Evolutionary conservation across 2,113 vertebrate species (phyloP), one percentile per base, ranked within the genome.

Genomic region (Gambusia affinis): DNA sequence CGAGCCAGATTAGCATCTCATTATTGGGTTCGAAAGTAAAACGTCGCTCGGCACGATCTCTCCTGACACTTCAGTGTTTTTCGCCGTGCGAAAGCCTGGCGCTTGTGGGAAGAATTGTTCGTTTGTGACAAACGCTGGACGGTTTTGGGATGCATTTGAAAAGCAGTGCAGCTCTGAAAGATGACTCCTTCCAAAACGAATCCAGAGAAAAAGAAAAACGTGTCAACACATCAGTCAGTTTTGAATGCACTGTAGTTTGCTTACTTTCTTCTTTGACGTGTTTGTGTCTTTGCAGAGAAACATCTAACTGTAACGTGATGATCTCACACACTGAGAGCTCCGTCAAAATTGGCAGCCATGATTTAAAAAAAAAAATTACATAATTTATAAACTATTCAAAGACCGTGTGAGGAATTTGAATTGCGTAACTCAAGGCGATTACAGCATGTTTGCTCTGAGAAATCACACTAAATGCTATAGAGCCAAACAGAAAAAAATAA

Each of bases 1-100:
- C 64, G 42, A 83, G 70, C 65, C 57, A 79, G 84, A 90, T 91
- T 88, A 90, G 3, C 82, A 88, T 89, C 72, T 85, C 70, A 81
- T 89, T 82, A 85, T 60, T 4, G 12, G 51, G 24, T 82, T 82
- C 63, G 69, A 61, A 78, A 84, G 68, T 79, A 64, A 88, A 81
- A 82, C 80, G 82, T 87, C 85, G 78, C 51, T 72, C 61, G 64
- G 75, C 62, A 63, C 42, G 67, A 80, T 74, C 35, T 60, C 70
- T 69, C 76, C 64, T 80, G 73, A 73, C 0, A 19, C 51, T 8
- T 22, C 54, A 10, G 0, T 73, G 47, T 33, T 72, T 77, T 62
- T 31, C 60, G 12, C 28, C 60, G 73, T 72, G 67, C 47, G 31
- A 65, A 44, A 61, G 51, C 42, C 12, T 51, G 29, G 60, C 67